Conservation (phyloP, 53 echinoderm and acorn worm species). For the Zoroaster sp. region DNA sequence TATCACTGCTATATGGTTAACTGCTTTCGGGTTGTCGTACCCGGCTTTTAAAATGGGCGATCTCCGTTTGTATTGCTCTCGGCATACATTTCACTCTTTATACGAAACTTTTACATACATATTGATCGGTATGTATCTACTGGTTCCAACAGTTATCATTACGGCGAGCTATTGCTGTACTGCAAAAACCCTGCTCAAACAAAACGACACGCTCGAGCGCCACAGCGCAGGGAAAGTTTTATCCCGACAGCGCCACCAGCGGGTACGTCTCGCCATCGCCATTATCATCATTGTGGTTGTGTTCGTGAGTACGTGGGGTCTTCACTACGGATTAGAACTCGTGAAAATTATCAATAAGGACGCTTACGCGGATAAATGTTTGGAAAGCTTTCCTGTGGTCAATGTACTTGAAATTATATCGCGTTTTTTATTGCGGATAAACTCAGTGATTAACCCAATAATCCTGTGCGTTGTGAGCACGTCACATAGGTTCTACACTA, state of each 20-base stretch:
- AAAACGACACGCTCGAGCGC: not conserved
- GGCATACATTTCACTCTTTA: no score
- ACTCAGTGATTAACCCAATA: slow-evolving; percentile 45
- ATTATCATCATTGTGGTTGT: slow-evolving; percentile 26
- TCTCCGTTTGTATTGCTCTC: not conserved
- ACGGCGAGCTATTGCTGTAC: slow-evolving; percentile 22
- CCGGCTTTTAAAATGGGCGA: not conserved
- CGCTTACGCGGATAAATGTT: fast-evolving
- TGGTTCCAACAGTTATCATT: slow-evolving; percentile 5
- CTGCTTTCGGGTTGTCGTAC: not conserved
- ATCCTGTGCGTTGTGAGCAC: slow-evolving; percentile 49
- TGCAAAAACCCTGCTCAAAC: not conserved
- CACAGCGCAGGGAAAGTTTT: not conserved
- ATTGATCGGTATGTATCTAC: not conserved
- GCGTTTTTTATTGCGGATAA: not conserved
- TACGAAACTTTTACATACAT: not conserved
- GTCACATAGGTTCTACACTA: slow-evolving; percentile 6
- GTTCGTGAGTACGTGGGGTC: slow-evolving; percentile 15
- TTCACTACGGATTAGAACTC: not conserved
- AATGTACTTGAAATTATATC: not conserved
- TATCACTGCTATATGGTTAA: not conserved
- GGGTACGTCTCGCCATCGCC: slow-evolving; percentile 37
- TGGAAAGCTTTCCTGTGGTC: not conserved
- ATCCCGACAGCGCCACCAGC: slow-evolving; percentile 40
- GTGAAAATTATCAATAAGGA: not conserved